Base-by-base conservation (phyloP, 2,113 vertebrate genomes). In the Colius striatus region DNA sequence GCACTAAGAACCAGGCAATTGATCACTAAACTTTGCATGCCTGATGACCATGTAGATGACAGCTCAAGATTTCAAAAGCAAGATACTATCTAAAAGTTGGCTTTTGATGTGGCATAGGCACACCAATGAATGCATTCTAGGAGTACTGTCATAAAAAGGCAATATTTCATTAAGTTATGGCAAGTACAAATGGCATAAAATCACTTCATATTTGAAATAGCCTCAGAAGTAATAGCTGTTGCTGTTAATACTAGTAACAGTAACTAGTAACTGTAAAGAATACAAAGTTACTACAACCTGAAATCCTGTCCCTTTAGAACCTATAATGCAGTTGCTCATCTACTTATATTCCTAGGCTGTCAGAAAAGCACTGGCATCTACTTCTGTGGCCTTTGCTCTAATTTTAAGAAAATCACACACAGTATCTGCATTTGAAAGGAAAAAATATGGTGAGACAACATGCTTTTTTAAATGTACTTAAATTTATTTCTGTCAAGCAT, bases 31-130 rank as follows among this genome's bases (percentile, higher is more conserved):
- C 25, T 76, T 91, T 47, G 58, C 45, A 60, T 26, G 77, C 47
- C 30, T 73, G 63, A 76, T 50, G 47, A 34, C 67, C 11, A 7
- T 29, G 54, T 0, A 54, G 41, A 76, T 32, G 25, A 83, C 21
- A 86, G 36, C 7, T 47, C 36, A 85, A 76, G 30, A 80, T 51
- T 76, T 92, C 51, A 70, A 76, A 87, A 83, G 32, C 16, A 61
- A 79, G 54, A 41, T 36, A 83, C 29, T 16, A 55, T 9, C n/a
- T 83, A n/a, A 26, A 83, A 77, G 26, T 45, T 50, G 14, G 10
- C 47, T 91, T 87, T 80, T 5, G 4, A 3, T 32, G 51, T 11
- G 11, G 16, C 60, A 74, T 0, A 0, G 27, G 34, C 15, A 63
- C 6, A 68, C 6, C 34, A n/a, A 6, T 68, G 19, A 58, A 65